Evolutionary conservation across 1,140 invertebrate species (phyloP), one percentile per base, ranked within the genome.

Genomic region (Paraescarpia echinospica): DNA sequence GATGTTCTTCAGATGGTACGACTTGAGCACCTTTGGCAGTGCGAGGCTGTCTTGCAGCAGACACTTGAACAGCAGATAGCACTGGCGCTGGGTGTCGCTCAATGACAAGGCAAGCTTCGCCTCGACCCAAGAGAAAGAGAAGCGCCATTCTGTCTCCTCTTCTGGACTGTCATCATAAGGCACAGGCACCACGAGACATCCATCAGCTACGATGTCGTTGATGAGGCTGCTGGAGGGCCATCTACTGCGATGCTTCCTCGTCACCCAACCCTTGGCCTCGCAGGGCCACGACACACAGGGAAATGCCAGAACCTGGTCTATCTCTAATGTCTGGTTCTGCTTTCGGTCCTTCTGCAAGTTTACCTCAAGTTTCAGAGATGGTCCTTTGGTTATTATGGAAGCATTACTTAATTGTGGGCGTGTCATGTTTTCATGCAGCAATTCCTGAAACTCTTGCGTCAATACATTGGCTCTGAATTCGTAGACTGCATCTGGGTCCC

Each of bases 1-100:
- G 33, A 51, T 35, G 33, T 34, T 91, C 91, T 91, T 91, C 33
- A 91, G 91, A 51, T 51, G 41, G 91, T 91, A 91, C 18, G 91
- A 91, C 33, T 34, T 48, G 48, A 91, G 34, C 33, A 51, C 34
- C 34, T 35, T 35, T 22, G 34, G 33, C 33, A 48, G 91, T 51
- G 34, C 34, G 14, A 91, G 34, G 18, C 34, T 51, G 91, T 59
- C 35, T 48, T 91, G 34, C 2, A 91, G 34, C 34, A 91, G 48
- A 33, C 34, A 33, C n/a, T 91, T 91, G 33, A 91, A 35, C 34
- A 91, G 18, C 33, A 91, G 33, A 34, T 41, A 91, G n/a, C 35
- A 48, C 91, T 91, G 91, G 33, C 91, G 34, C 18, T 91, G 91
- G 8, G 48, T 51, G 34, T 41, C 34, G 12, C n/a, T 35, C 91